These are phyloP conservation scores for Stigmatopora nigra DNA, from an alignment of 2,113 vertebrate genomes.

Conservation along the genomic window DNA sequence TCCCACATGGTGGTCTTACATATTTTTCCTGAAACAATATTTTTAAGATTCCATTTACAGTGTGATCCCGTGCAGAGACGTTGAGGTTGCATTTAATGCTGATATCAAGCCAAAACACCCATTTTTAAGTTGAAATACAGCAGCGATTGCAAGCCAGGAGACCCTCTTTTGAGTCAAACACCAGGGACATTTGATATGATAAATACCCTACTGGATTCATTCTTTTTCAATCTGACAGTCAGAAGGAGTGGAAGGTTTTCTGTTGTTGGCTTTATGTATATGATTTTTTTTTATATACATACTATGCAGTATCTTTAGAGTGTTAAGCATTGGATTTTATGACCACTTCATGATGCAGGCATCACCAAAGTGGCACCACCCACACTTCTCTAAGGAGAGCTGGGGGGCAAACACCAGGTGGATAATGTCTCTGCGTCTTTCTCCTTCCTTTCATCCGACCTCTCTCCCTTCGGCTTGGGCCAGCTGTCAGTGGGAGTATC, in stretches of 20 bases:
- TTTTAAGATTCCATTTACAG: no score
- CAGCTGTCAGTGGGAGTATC: slow-evolving; percentile 58
- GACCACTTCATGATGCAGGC: slow-evolving; percentile 36
- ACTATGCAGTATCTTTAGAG: no score
- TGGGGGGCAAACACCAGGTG: slow-evolving; percentile 23
- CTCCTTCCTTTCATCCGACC: slow-evolving; percentile 26
- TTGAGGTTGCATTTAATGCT: no score
- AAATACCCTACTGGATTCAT: no score
- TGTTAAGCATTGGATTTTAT: slow-evolving; percentile 11
- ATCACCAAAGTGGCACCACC: slow-evolving; percentile 42
- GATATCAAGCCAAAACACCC: background rate
- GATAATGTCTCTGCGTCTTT: slow-evolving; percentile 40
- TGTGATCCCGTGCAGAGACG: no score
- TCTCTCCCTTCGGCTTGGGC: slow-evolving; percentile 15
- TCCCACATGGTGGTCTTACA: no score
- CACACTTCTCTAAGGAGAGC: slow-evolving; percentile 45
- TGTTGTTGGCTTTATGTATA: no score
- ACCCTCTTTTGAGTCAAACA: background rate
- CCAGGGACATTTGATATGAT: no score
- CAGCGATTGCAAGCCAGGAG: background rate
- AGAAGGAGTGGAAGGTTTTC: no score
- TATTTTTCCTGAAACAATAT: no score
- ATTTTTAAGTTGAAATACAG: background rate
- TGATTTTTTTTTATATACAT: no score
- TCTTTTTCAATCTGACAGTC: no score